Base-by-base conservation (phyloP, 2,797 vertebrate species). In the Gallinago solitaria region DNA sequence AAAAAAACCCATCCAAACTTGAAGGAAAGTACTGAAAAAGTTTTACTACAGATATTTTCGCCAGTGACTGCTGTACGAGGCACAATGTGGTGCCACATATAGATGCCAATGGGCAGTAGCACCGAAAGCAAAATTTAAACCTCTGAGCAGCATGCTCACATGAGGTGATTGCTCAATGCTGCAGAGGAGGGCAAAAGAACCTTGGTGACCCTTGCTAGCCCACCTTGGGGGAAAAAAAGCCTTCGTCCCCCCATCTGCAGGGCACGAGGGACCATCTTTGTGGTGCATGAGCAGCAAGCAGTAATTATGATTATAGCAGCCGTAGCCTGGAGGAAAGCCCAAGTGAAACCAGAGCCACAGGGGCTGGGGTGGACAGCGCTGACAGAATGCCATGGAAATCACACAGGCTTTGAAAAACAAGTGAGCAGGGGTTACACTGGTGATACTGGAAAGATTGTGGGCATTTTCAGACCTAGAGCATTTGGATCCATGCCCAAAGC, bases 51-150 rank as follows among this genome's bases (percentile, higher is more conserved):
- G 32, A 10, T 76, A 17, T 60, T 81, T 61, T 60, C 21, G 43
- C 14, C 35, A 39, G 41, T 5, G 12, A 11, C 54, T 86, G 59
- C 48, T 71, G 51, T 85, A 41, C 37, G 35, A 43, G 20, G 24
- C 54, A 32, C 7, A 5, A 35, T 54, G 41, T 67, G 63, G 53
- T 65, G 56, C 59, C 9, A 3, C 24, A 28, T 57, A 18, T 15
- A 61, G 54, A 53, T 60, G 61, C 32, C 21, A 35, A 12, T 5
- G 27, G 47, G 41, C 33, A 25, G 11, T 37, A 37, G 13, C 18
- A 83, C 20, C 77, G 79, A 60, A 80, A 65, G 50, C 65, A 43
- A 57, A 93, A 35, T 56, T 73, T 24, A 41, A 92, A 77, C 63
- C 60, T 48, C 61, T 75, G 30, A 60, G 48, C 21, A 77, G 27